phyloP scores from a whole-genome alignment of 1,140 invertebrate genomes.

The Andrena cerasifolii region DNA sequence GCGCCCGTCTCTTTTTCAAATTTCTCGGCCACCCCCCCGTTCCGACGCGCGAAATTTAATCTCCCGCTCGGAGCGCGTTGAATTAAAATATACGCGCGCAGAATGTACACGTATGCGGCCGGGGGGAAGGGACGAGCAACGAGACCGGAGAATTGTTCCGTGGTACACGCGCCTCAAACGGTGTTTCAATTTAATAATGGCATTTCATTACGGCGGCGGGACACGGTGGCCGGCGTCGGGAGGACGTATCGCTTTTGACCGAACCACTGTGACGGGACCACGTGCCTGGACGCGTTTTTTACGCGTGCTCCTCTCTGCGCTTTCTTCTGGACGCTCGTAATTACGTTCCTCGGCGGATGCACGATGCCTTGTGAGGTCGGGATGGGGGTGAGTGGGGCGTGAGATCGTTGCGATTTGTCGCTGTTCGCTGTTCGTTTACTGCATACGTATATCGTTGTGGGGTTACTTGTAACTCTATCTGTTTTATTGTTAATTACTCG shows the following conservation, averaged over 20 bases:
- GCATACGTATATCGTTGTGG: no score
- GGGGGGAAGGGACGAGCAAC: slow-evolving; percentile 19
- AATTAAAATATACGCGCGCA: slow-evolving; percentile 56
- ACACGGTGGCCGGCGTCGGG: slow-evolving; percentile 15
- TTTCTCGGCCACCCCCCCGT: slow-evolving; percentile 45
- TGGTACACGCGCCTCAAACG: slow-evolving; percentile 50
- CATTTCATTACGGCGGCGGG: slow-evolving; percentile 33
- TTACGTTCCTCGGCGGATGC: slow-evolving; percentile 2
- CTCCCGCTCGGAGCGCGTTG: slow-evolving; percentile 55
- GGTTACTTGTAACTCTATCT: no score
- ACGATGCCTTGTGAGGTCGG: not conserved
- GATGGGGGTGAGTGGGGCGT: no score
- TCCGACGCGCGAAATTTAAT: slow-evolving; percentile 63
- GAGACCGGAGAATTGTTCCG: slow-evolving; percentile 58
- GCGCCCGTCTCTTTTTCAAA: slow-evolving; percentile 55
- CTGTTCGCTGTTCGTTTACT: no score
- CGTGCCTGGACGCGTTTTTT: slow-evolving; percentile 35
- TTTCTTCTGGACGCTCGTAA: slow-evolving; percentile 24
- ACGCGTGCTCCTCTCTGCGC: not conserved
- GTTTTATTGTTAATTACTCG: no score
- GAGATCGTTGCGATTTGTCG: not conserved
- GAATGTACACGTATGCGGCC: not conserved
- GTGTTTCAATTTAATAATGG: slow-evolving; percentile 50
- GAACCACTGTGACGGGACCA: slow-evolving; percentile 26
- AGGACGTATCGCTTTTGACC: slow-evolving; percentile 42